Conservation (phyloP, 2,797 vertebrate species). For the Clamator glandarius region DNA sequence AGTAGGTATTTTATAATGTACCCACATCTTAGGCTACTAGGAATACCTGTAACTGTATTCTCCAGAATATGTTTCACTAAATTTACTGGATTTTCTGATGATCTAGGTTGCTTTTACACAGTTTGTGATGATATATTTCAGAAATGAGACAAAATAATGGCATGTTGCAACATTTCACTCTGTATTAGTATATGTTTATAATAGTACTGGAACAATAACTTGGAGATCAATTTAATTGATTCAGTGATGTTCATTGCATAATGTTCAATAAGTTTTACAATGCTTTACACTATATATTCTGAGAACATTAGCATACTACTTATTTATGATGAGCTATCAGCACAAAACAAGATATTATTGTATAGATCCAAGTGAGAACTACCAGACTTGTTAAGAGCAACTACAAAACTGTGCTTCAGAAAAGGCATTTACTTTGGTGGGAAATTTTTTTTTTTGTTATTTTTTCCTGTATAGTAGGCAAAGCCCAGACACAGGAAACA, state of each 20-base stretch:
- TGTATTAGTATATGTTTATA: neutral
- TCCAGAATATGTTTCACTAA: neutral
- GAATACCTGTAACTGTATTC: neutral
- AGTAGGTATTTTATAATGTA: neutral
- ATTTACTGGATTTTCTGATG: neutral
- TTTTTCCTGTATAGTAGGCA: neutral
- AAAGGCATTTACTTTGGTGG: neutral
- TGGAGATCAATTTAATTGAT: neutral
- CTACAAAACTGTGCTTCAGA: neutral
- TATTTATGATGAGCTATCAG: neutral
- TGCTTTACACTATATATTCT: neutral
- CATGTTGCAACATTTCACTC: neutral
- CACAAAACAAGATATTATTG: neutral
- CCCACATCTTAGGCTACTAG: neutral
- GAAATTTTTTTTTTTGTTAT: neutral
- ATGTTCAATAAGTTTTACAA: neutral
- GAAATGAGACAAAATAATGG: neutral
- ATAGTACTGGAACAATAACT: neutral
- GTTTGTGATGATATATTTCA: neutral
- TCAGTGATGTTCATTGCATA: neutral
- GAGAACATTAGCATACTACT: neutral
- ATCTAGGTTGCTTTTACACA: neutral
- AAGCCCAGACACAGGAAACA: neutral
- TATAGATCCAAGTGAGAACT: neutral
- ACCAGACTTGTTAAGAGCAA: neutral